Evolutionary conservation across 2,797 vertebrate genomes (phyloP), one percentile per base, ranked within the genome.

Genomic region (Anomalospiza imberbis): DNA sequence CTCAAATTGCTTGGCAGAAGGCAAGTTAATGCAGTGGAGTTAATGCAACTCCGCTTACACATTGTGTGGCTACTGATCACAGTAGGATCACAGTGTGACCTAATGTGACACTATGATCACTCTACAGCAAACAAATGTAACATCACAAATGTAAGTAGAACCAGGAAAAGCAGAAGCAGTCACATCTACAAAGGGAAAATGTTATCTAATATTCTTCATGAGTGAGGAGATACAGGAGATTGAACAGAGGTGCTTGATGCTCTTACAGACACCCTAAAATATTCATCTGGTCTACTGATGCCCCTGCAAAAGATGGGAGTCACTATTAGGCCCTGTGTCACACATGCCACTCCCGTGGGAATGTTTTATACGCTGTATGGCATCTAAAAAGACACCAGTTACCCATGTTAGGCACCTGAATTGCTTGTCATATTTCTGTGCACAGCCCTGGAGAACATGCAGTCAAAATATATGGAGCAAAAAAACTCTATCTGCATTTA

Each of bases 391-490:
- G 66, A 54, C 40, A 88, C 40, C 31, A 85, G 40, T 21, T 67
- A 68, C 12, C 44, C 34, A 48, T 26, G 17, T 79, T 91, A 91
- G 60, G 31, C 29, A 48, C 4, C 42, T 65, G 68, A 89, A 92
- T 77, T 88, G 16, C 38, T 71, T 85, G 72, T 79, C 50, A 65
- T 61, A 57, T 80, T 85, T 74, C 48, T 80, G 25, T 80, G 66
- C 44, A 70, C 36, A 45, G 60, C 63, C 36, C 55, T 66, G 84
- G 55, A 87, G 66, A 94, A 62, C 31, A 73, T 15, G 63, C 57
- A 93, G 58, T 77, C 66, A 88, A 94, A 96, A 91, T 94, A 93
- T 40, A 94, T 65, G 75, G 57, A 94, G 75, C 32, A 89, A 96
- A 94, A 94, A 94, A 94, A 75, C 93, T 70, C 86, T 54, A 83